These are phyloP conservation scores for Momotus momota DNA, from an alignment of 2,797 vertebrate species.

Conservation along the genomic window DNA sequence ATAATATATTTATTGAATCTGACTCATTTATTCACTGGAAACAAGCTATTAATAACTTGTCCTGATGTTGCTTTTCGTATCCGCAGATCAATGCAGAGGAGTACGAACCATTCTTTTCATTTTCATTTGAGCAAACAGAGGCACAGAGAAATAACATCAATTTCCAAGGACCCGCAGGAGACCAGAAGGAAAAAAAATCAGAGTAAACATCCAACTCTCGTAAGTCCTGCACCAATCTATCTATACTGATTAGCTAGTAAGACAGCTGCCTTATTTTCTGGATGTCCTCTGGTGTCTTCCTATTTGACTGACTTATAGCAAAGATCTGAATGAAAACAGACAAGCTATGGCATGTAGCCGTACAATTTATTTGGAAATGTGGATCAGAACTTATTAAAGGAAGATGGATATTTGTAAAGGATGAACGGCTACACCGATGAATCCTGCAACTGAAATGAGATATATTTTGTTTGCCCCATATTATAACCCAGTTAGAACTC, in stretches of 20 bases:
- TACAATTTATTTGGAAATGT: neutral
- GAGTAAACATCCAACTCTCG: neutral
- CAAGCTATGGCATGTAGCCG: neutral
- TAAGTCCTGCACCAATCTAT: neutral
- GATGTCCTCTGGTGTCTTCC: neutral
- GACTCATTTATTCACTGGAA: neutral
- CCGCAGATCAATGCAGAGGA: neutral
- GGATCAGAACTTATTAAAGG: neutral
- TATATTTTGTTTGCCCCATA: neutral
- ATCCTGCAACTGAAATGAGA: constrained; percentile 1
- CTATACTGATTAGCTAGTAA: neutral
- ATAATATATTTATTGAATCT: neutral
- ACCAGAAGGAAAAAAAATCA: neutral
- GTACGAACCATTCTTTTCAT: neutral
- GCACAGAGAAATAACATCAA: neutral
- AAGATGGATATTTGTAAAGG: constrained; percentile 16
- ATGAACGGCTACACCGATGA: neutral
- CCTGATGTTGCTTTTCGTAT: neutral
- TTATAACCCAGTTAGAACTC: neutral
- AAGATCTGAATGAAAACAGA: constrained; percentile 32
- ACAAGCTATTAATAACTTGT: neutral
- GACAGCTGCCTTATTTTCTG: neutral
- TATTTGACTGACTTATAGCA: neutral
- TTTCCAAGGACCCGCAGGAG: neutral
- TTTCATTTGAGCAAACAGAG: neutral